These are phyloP conservation scores for Sciaenops ocellatus DNA, from an alignment of 2,797 vertebrate genomes.

Conservation along the genomic window DNA sequence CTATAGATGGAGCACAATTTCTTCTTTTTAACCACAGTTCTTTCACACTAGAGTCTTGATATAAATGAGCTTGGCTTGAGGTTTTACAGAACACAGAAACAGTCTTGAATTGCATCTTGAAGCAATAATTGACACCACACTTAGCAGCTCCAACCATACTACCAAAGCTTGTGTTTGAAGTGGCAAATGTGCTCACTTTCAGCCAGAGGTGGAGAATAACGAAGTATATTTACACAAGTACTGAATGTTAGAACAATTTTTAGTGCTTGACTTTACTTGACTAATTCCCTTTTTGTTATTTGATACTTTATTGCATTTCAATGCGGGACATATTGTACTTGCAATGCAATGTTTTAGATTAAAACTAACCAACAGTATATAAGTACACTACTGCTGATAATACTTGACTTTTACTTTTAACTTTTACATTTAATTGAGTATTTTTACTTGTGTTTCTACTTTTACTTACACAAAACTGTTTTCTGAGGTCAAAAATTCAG, in stretches of 20 bases:
- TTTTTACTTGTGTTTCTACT: background rate
- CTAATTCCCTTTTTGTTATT: too few species aligned
- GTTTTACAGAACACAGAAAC: constrained; percentile 49
- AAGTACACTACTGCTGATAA: background rate
- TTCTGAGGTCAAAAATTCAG: too few species aligned
- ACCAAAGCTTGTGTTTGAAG: constrained; percentile 54
- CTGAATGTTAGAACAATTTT: background rate
- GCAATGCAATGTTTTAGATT: background rate
- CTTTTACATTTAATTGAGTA: background rate
- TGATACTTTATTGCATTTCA: constrained; percentile 12
- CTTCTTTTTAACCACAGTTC: constrained; percentile 34
- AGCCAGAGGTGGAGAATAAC: background rate
- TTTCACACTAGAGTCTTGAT: constrained; percentile 19
- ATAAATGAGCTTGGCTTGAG: constrained; percentile 47
- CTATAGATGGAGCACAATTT: constrained; percentile 6
- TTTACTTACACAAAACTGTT: background rate
- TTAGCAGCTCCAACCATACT: constrained; percentile 42
- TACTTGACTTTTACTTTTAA: background rate
- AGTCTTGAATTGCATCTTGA: constrained; percentile 60
- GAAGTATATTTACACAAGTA: background rate
- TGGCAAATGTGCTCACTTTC: constrained; percentile 37
- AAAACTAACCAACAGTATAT: background rate
- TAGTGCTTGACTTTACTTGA: background rate
- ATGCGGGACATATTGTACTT: background rate
- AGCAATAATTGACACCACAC: constrained; percentile 69